Conservation (phyloP, 2,797 vertebrate species). For the Helarctos malayanus region DNA sequence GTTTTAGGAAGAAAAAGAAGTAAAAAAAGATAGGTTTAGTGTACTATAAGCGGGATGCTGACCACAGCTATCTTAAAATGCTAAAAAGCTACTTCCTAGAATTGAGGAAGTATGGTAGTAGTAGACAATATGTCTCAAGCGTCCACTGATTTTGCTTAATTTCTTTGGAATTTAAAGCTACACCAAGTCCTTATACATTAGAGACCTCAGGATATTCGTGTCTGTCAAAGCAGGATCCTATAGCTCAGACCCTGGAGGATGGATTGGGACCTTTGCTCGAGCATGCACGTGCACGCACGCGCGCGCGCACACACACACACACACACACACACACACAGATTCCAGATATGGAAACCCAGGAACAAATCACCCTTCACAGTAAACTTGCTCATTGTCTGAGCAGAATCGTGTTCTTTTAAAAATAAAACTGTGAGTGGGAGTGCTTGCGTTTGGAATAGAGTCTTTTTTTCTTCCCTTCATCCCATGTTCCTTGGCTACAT, state of each 20-base stretch:
- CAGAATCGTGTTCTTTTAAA: slow-evolving; percentile 83
- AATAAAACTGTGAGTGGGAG: slow-evolving; percentile 85
- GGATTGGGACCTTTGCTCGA: neutral
- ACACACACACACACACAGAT: neutral
- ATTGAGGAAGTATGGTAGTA: slow-evolving; percentile 25
- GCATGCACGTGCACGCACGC: no score
- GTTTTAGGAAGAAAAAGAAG: slow-evolving; percentile 12
- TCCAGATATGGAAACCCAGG: slow-evolving; percentile 66
- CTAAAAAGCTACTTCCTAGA: slow-evolving; percentile 37
- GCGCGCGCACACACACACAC: neutral
- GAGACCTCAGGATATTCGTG: neutral
- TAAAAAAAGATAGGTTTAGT: neutral
- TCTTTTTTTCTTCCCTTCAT: slow-evolving; percentile 76
- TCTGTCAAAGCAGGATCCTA: neutral
- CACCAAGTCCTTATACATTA: neutral
- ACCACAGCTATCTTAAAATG: slow-evolving; percentile 43
- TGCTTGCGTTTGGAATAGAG: slow-evolving; percentile 80
- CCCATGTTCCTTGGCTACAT: slow-evolving; percentile 84
- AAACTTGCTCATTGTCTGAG: slow-evolving; percentile 82
- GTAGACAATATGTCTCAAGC: neutral
- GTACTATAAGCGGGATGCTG: neutral
- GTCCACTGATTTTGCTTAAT: slow-evolving; percentile 52
- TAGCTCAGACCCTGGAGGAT: neutral
- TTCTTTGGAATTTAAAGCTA: slow-evolving; percentile 60
- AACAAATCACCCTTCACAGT: slow-evolving; percentile 73